Conservation (phyloP, 2,113 vertebrate genomes). For the Aegypius monachus region DNA sequence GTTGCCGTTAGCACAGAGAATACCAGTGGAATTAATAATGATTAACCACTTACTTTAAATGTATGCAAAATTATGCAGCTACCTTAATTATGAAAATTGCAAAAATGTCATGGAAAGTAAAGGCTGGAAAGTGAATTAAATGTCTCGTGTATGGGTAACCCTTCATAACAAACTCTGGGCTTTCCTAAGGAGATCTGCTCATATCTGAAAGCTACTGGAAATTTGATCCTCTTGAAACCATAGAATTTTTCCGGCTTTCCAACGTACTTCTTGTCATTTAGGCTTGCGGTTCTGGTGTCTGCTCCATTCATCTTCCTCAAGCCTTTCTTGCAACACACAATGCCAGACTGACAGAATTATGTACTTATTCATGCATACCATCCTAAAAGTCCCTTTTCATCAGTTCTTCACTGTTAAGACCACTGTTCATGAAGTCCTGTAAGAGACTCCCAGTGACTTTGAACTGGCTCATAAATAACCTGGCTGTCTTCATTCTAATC, state of each 20-base stretch:
- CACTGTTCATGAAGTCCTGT: neutral
- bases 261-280: neutral
- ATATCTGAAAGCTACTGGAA: neutral
- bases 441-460: neutral
- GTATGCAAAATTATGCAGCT: slow-evolving; percentile 38
- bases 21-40: slow-evolving; percentile 22
- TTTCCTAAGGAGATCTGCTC: neutral
- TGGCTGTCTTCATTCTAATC: neutral
- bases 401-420: neutral
- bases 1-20: slow-evolving; percentile 18
- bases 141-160: no score
- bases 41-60: slow-evolving; percentile 24
- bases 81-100: slow-evolving; percentile 7
- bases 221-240: neutral
- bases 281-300: neutral
- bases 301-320: neutral
- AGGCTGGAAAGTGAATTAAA: neutral
- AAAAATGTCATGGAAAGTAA: neutral
- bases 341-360: neutral
- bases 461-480: neutral
- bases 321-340: neutral
- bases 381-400: neutral
- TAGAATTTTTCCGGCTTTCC: neutral
- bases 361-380: neutral
- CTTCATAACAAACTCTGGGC: neutral